Evolutionary conservation across 2,797 vertebrate species (phyloP), one percentile per base, ranked within the genome.

Genomic region (Antennarius maculatus): DNA sequence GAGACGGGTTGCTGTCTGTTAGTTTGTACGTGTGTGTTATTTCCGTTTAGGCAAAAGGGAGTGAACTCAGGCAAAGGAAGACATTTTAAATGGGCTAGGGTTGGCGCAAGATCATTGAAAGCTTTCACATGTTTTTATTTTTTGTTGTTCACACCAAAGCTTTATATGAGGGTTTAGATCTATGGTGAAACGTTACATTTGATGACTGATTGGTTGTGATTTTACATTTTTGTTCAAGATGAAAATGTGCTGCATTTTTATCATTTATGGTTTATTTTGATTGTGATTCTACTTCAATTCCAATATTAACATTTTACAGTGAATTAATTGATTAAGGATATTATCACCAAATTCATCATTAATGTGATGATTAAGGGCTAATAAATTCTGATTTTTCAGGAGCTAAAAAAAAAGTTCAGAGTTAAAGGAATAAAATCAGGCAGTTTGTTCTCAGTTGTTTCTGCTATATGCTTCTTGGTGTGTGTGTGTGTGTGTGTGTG

Each of bases 381-480:
- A 42, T 14, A 42, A 42, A 0, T 41, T 3, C 12, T 5, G 18
- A 45, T 66, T n/a, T 13, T 61, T n/a, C 12, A 43, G 31, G 1
- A 45, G 28, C 29, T 16, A 57, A 69, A 69, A 34, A 0, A 31
- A 43, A 4, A 41, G 2, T 0, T 2, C 47, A 9, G 9, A 0
- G 1, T 2, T 46, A 54, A 74, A 61, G 56, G 28, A 45, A 12
- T 58, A 23, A 60, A 45, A 68, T 65, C 45, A 2, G 8, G 37
- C 4, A 47, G 4, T 69, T 76, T 72, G 62, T 68, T 73, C 66
- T 69, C 69, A 51, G 37, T 47, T 71, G 66, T 69, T 67, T 47
- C 61, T 71, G 52, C 65, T 69, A 79, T 61, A 59, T 66, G 65
- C 82, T 79, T 86, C 76, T 88, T 79, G 5, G 47, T 69, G 60